These are phyloP conservation scores for Sphaeramia orbicularis DNA, from an alignment of 2,797 vertebrate species.

Conservation along the genomic window DNA sequence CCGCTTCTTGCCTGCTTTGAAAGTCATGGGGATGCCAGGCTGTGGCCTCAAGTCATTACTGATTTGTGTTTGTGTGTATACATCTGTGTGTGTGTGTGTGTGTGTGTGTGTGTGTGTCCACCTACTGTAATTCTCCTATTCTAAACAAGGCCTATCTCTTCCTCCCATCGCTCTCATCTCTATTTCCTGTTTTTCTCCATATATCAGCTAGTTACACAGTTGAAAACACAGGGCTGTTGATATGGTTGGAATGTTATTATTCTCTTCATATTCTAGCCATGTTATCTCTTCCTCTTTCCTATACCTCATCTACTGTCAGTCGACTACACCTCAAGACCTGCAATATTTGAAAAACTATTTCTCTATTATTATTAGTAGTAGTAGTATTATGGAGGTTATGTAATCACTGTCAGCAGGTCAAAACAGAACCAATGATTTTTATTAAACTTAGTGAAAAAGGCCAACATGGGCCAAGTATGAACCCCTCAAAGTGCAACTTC, in stretches of 20 bases:
- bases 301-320: constrained; percentile 9
- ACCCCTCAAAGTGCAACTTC: no score
- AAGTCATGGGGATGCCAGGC: constrained; percentile 62
- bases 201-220: constrained; percentile 68
- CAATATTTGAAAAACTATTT: constrained; percentile 15
- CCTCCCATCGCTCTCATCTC: constrained; percentile 63
- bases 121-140: constrained; percentile 58
- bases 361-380: neutral
- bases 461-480: no score
- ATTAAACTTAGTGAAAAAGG: no score
- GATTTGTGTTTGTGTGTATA: constrained; percentile 11
- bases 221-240: constrained; percentile 48
- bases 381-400: neutral
- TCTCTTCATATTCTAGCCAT: constrained; percentile 34
- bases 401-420: no score
- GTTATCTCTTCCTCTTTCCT: constrained; percentile 25
- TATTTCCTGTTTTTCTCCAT: constrained; percentile 71
- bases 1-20: constrained; percentile 64
- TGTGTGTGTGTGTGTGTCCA: constrained; percentile 12
- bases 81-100: constrained; percentile 7
- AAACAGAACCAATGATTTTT: no score
- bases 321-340: constrained; percentile 8
- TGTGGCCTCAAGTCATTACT: constrained; percentile 57
- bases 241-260: constrained; percentile 55
- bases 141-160: constrained; percentile 46